Evolutionary conservation across 1,140 invertebrate genomes (phyloP).

Genomic region (Drosophila ercepeae): DNA sequence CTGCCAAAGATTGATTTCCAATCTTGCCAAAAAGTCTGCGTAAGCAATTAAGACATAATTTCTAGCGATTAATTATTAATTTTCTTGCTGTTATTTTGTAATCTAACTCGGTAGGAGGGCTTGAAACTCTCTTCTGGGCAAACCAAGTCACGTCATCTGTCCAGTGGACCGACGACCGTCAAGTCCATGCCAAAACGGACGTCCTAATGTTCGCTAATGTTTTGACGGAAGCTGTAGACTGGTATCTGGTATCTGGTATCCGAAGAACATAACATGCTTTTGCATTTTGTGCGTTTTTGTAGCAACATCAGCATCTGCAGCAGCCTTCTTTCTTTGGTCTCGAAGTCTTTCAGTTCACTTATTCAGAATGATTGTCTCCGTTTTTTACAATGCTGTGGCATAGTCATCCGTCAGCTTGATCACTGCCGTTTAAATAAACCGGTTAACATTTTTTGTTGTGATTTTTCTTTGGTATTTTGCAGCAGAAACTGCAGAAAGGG

Average conservation of each 20-base stretch:
- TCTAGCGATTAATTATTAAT: constrained; percentile 10
- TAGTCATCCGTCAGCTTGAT: constrained; percentile 59
- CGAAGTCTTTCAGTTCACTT: constrained; percentile 66
- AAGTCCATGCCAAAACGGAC: constrained; percentile 36
- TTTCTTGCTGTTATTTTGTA: constrained; percentile 1
- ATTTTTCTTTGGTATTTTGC: constrained; percentile 78
- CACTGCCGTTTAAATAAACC: constrained; percentile 73
- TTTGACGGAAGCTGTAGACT: constrained; percentile 57
- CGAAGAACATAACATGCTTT: constrained; percentile 29
- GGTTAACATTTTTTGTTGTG: constrained; percentile 72
- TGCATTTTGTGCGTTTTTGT: constrained; percentile 41
- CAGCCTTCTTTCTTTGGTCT: constrained; percentile 39
- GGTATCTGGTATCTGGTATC: constrained; percentile 28
- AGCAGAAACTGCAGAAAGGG: constrained; percentile 54
- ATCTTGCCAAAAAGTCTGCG: constrained; percentile 24
- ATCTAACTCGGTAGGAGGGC: constrained; percentile 1
- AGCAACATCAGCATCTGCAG: constrained; percentile 18
- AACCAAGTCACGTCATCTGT: constrained; percentile 20
- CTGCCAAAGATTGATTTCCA: constrained; percentile 35
- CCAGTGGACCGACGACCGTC: not conserved
- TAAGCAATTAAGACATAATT: constrained; percentile 2
- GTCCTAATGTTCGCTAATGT: constrained; percentile 57
- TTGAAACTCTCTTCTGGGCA: not conserved
- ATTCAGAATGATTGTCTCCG: constrained; percentile 72
- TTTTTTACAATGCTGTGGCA: constrained; percentile 47